phyloP scores from a whole-genome alignment of 1,140 invertebrate species.

The Drosophila nikananu region DNA sequence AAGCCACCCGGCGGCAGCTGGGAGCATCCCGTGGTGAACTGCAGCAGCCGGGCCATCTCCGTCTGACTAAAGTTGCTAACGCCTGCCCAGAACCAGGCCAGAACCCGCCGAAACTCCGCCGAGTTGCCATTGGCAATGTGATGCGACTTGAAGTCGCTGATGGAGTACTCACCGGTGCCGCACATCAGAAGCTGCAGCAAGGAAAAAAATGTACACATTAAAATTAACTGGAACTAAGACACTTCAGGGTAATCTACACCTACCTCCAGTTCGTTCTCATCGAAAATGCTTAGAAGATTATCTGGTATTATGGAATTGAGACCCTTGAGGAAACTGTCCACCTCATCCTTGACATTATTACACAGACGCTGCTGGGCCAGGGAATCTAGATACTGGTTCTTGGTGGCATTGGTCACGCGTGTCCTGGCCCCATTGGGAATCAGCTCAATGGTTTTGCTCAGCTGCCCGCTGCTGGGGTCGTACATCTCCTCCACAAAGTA shows the following conservation, averaged over 20 bases:
- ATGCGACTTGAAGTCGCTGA: conserved; percentile 95
- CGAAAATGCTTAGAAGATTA: conserved; percentile 96
- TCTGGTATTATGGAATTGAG: conserved; percentile 96
- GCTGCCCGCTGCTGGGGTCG: conserved; percentile 89
- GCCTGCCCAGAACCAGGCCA: conserved; percentile 98
- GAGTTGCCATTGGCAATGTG: conserved; percentile 94
- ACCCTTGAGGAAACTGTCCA: conserved; percentile 95
- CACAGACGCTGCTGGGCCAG: conserved; percentile 95
- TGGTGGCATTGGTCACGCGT: conserved; percentile 81
- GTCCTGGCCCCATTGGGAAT: conserved; percentile 90
- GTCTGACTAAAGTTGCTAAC: conserved; percentile 96
- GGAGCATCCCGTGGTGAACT: conserved; percentile 97
- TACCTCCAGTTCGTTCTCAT: conserved; percentile 98
- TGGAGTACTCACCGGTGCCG: conserved; percentile 96
- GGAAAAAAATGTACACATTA: neutral
- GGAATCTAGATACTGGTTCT: conserved; percentile 91
- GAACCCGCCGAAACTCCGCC: conserved; percentile 92
- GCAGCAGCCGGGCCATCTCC: conserved; percentile 96
- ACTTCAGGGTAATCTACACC: conserved; percentile 22
- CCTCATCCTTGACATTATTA: conserved; percentile 92
- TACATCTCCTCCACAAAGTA: conserved; percentile 96
- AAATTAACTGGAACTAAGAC: neutral
- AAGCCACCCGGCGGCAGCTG: conserved; percentile 96
- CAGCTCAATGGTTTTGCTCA: conserved; percentile 91
- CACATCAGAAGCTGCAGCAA: conserved; percentile 92